Conservation (phyloP, 1,140 invertebrate species). For the Delia radicum region DNA sequence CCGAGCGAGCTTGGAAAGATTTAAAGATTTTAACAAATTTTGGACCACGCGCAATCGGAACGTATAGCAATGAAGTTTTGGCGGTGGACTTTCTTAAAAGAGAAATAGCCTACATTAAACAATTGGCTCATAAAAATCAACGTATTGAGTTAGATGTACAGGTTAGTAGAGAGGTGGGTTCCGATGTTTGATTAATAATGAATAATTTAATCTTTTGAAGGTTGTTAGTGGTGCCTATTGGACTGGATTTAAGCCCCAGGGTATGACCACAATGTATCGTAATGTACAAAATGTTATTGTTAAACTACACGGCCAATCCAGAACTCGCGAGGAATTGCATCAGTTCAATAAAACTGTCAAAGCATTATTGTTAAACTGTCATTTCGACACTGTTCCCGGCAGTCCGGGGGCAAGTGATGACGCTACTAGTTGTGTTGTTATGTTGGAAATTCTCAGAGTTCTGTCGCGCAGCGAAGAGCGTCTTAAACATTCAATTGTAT, state of each 20-base stretch:
- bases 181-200: no score
- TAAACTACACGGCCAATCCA: slow-evolving; percentile 59
- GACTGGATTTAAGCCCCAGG: slow-evolving; percentile 52
- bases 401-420: slow-evolving; percentile 62
- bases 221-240: slow-evolving; percentile 58
- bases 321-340: slow-evolving; percentile 27
- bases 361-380: slow-evolving; percentile 76
- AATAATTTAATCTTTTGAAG: slow-evolving; percentile 3
- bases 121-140: slow-evolving; percentile 57
- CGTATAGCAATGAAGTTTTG: slow-evolving; percentile 66
- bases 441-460: neutral
- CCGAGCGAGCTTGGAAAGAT: slow-evolving; percentile 58
- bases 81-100: slow-evolving; percentile 60
- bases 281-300: slow-evolving; percentile 70
- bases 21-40: slow-evolving; percentile 56
- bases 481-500: neutral
- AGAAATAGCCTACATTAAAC: slow-evolving; percentile 59
- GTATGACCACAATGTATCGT: slow-evolving; percentile 59
- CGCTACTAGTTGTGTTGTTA: neutral
- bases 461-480: neutral
- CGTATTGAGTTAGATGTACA: slow-evolving; percentile 20
- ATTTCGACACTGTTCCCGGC: slow-evolving; percentile 77
- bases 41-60: slow-evolving; percentile 60
- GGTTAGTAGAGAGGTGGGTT: no score
- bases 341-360: slow-evolving; percentile 46